Evolutionary conservation across 2,113 vertebrate genomes (phyloP), one percentile per base, ranked within the genome.

Genomic region (Lethenteron camtschaticum): DNA sequence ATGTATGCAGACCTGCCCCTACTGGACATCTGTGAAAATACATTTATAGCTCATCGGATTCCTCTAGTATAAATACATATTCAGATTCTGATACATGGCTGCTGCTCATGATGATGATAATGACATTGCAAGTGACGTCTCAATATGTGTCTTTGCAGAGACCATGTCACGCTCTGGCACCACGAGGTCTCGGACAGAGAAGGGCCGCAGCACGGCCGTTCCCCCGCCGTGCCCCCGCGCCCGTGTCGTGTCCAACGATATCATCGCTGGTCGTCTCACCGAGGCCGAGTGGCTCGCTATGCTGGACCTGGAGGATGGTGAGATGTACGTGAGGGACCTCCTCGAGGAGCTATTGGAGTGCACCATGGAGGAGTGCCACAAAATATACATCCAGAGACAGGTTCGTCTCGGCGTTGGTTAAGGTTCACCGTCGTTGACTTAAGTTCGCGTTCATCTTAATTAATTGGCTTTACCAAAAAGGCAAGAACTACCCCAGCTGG

Each of bases 281-380:
- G 77, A 74, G 66, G 72, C 73, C 1, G 79, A 84, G 1, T 87
- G 83, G 84, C 70, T 74, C 9, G 70, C 78, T 0, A 77, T 85
- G 69, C 16, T 77, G 7, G 58, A 3, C 12, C 70, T 75, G 0
- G 84, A 85, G 73, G 82, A 81, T 1, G 75, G 72, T 3, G 85
- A 85, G 58, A 78, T 81, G 1, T 71, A 72, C 1, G 76, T 79
- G 0, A 79, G 70, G 7, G 82, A 82, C 20, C 70, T 86, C 41
- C 55, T 88, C 72, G 79, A 80, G 0, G 79, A 81, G 2, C 71
- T 89, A 11, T 2, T 87, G 66, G 69, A 24, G 0, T 74, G 72
- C 1, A 82, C 82, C 71, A 72, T 84, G 80, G 75, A 78, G 0
- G 76, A 74, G 2, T 81, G 78, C 71, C 73, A 77, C 55, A 71